phyloP scores from a whole-genome alignment of 2,113 vertebrate genomes.

The Xiphorhynchus elegans region DNA sequence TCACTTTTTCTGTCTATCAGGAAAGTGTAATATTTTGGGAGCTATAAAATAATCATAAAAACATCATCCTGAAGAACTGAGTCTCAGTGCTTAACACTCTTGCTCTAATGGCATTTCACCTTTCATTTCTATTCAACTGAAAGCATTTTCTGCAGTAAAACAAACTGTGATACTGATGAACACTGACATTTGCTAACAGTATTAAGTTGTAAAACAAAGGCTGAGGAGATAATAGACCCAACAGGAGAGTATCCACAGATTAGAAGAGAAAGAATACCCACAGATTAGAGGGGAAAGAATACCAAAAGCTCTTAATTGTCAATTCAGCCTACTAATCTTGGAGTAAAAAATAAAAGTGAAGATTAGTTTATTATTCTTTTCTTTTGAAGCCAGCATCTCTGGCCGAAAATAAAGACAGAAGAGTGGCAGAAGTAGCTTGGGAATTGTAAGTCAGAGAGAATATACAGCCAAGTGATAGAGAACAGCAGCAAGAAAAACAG shows the following conservation, averaged over 20 bases:
- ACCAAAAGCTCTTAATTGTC: background rate
- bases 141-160: constrained; percentile 1
- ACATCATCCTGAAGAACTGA: background rate
- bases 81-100: background rate
- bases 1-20: background rate
- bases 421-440: background rate
- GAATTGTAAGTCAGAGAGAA: background rate
- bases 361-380: background rate
- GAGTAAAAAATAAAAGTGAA: background rate
- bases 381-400: background rate
- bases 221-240: background rate
- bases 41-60: background rate
- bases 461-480: rapidly evolving
- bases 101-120: constrained; percentile 4
- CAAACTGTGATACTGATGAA: constrained; percentile 14
- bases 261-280: background rate
- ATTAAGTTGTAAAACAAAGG: constrained; percentile 46
- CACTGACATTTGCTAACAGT: constrained; percentile 37
- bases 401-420: background rate
- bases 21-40: background rate
- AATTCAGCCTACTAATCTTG: background rate
- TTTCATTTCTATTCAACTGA: constrained; percentile 4
- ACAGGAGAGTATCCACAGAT: background rate
- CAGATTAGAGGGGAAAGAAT: constrained; percentile 19
- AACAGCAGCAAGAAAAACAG: background rate